Evolutionary conservation across 1,140 invertebrate species (phyloP).

Genomic region (Aphis craccivora): DNA sequence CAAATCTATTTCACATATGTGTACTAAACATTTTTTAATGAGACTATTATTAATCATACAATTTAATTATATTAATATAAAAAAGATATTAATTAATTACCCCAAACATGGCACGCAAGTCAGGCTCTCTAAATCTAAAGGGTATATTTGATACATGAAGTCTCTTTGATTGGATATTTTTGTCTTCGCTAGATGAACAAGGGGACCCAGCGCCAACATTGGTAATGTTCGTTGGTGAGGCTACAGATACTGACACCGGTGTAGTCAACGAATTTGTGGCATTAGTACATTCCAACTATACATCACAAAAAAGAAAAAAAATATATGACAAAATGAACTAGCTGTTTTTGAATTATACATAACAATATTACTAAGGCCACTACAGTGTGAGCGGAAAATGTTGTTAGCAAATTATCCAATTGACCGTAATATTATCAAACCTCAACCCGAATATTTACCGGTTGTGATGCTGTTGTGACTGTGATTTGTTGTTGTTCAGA

Average conservation of each 20-base stretch:
- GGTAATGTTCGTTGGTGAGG: conserved; percentile 59
- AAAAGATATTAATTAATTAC: conserved; percentile 72
- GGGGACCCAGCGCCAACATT: conserved; percentile 61
- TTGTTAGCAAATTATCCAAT: conserved; percentile 37
- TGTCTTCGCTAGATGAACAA: conserved; percentile 61
- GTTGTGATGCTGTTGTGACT: conserved; percentile 43
- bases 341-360: conserved; percentile 61
- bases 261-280: conserved; percentile 61
- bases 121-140: conserved; percentile 97
- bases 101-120: conserved; percentile 96
- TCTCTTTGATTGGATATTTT: conserved; percentile 80
- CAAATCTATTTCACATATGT: conserved; percentile 3
- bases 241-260: conserved; percentile 59
- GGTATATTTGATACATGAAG: conserved; percentile 98
- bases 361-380: conserved; percentile 60
- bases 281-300: conserved; percentile 60
- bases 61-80: conserved; percentile 14
- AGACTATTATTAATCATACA: conserved; percentile 42
- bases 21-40: conserved; percentile 21
- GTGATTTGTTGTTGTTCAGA: conserved; percentile 33
- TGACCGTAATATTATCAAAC: conserved; percentile 6
- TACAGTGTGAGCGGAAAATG: conserved; percentile 42
- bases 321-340: conserved; percentile 61
- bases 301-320: conserved; percentile 58
- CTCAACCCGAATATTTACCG: not conserved